A percentile compares a stretch with the other conserved stretches of the same genome.
Conservation (phyloP, 30 jellyfish, hydroid and myxozoan species). For the Pelagia noctiluca region DNA sequence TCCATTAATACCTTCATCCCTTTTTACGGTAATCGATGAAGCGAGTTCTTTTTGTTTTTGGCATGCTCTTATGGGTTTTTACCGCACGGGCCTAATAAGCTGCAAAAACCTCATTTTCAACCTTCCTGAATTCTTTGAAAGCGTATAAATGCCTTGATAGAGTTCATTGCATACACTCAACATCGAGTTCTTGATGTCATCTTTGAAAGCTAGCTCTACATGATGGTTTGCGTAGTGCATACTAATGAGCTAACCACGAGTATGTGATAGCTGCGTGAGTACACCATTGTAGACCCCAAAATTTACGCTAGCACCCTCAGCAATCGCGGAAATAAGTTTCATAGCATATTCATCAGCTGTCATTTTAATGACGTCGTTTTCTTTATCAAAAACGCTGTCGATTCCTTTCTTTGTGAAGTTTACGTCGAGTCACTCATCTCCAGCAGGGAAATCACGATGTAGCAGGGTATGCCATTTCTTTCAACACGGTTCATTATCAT, state of each 20-base stretch:
- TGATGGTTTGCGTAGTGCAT: constrained; percentile 81
- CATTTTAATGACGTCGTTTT: constrained; percentile 17
- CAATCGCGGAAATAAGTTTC: constrained; percentile 49
- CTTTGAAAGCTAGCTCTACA: constrained; percentile 73
- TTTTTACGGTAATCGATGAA: too few relatives aligned
- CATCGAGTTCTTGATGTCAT: constrained; percentile 34
- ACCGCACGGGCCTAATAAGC: constrained; percentile 45
- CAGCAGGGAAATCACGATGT: constrained; percentile 59
- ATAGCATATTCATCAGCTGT: constrained; percentile 32
- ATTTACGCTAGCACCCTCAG: constrained; percentile 77
- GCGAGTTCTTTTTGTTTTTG: constrained; percentile 49
- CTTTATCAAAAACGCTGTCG: constrained; percentile 51
- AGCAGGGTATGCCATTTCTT: constrained; percentile 58
- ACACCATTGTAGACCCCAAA: constrained; percentile 69
- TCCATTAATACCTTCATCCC: too few relatives aligned
- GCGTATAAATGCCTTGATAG: constrained; percentile 20
- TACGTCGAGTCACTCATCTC: constrained; percentile 64
- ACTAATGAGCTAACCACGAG: constrained; percentile 53
- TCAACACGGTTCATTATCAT: constrained; percentile 56
- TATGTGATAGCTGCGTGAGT: constrained; percentile 45
- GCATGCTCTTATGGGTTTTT: constrained; percentile 3
- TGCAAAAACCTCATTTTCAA: constrained; percentile 21
- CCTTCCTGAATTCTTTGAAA: constrained; percentile 64
- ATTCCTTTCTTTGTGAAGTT: constrained; percentile 49
- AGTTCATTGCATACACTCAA: constrained; percentile 45